A percentile compares a stretch with the other conserved stretches of the same genome.
Evolutionary conservation across 2,888 invertebrate species (phyloP).

Genomic region (Mythimna ferrago): DNA sequence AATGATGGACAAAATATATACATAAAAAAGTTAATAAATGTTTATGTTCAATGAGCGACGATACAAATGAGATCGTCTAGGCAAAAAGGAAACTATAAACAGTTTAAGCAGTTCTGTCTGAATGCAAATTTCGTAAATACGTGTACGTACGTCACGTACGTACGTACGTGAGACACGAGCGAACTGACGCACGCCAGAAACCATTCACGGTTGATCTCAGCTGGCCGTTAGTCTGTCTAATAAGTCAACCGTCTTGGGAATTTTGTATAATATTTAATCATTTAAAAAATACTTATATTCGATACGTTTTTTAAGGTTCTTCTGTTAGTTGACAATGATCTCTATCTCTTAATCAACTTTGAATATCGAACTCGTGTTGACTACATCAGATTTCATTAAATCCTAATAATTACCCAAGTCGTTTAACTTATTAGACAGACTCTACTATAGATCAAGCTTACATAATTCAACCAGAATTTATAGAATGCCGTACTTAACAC

Average conservation of each 20-base stretch:
- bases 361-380: too few species aligned
- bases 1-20: constrained; percentile 10
- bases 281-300: too few species aligned
- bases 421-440: too few species aligned
- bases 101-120: not conserved
- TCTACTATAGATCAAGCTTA: not conserved
- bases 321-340: too few species aligned
- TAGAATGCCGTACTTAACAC: not conserved
- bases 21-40: constrained; percentile 13
- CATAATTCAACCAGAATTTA: not conserved
- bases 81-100: not conserved
- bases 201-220: not conserved
- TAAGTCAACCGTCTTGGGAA: too few species aligned
- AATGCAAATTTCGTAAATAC: not conserved
- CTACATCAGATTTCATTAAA: too few species aligned
- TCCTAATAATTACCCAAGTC: too few species aligned
- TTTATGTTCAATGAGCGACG: constrained; percentile 23
- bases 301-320: too few species aligned
- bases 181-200: not conserved
- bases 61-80: not conserved
- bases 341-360: too few species aligned
- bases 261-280: too few species aligned
- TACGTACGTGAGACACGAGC: not conserved
- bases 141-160: too few species aligned
- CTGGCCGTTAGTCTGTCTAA: too few species aligned